Evolutionary conservation across 1,140 invertebrate genomes (phyloP).

Genomic region (Pogonomyrmex barbatus): DNA sequence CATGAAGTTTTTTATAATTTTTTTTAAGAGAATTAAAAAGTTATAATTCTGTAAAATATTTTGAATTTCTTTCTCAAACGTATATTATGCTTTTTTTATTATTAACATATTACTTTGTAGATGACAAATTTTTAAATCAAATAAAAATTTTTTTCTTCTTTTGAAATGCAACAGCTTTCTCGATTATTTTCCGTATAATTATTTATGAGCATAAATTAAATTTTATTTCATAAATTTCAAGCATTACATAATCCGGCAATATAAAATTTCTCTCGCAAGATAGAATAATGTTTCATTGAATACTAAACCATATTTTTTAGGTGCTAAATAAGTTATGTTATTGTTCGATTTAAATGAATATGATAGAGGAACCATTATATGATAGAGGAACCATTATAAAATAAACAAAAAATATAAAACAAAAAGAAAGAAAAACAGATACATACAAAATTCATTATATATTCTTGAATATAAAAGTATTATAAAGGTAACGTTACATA

Average conservation of each 20-base stretch:
- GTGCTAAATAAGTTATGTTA: background rate
- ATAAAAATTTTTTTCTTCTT: background rate
- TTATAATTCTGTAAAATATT: background rate
- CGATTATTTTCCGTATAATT: background rate
- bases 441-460: conserved; percentile 66
- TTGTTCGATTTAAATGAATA: background rate
- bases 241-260: background rate
- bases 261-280: background rate
- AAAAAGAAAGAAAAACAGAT: conserved; percentile 32
- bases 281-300: conserved; percentile 4
- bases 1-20: background rate
- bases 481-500: background rate
- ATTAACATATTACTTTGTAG: background rate
- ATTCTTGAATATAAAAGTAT: conserved; percentile 33
- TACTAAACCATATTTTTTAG: conserved; percentile 4
- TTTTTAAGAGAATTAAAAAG: background rate
- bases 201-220: background rate
- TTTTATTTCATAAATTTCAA: background rate
- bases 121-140: conserved; percentile 1
- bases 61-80: background rate
- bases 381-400: background rate
- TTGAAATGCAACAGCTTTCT: background rate
- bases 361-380: background rate
- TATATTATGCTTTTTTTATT: background rate
- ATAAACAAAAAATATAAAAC: background rate